phyloP scores from a whole-genome alignment of 2,888 invertebrate species.

The Cataglyphis altisquamis region DNA sequence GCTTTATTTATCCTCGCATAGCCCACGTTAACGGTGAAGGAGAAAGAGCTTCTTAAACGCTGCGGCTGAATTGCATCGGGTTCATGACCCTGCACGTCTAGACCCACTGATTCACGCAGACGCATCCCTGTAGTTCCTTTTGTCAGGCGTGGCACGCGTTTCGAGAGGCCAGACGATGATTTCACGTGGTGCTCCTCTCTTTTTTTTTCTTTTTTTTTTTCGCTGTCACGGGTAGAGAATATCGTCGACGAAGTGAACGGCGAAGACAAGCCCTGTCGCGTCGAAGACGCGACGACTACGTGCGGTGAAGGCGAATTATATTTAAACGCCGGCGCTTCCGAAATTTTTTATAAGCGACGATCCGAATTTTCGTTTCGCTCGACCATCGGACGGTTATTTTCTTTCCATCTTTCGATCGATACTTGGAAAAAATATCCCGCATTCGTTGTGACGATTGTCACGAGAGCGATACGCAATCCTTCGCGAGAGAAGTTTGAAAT shows the following conservation, averaged over 20 bases:
- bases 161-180: slow-evolving; percentile 78
- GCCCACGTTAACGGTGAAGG: slow-evolving; percentile 55
- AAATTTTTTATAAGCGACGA: background rate
- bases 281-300: background rate
- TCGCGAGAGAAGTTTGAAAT: slow-evolving; percentile 28
- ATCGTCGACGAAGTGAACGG: slow-evolving; percentile 66
- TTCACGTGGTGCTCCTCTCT: slow-evolving; percentile 68
- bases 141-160: slow-evolving; percentile 76
- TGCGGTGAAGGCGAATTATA: slow-evolving; percentile 25
- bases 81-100: slow-evolving; percentile 80
- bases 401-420: background rate
- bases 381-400: slow-evolving; percentile 2
- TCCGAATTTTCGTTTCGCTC: background rate
- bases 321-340: slow-evolving; percentile 33
- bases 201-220: background rate
- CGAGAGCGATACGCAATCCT: slow-evolving; percentile 2
- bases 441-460: slow-evolving; percentile 10
- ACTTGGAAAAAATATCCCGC: background rate
- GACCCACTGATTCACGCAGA: slow-evolving; percentile 80
- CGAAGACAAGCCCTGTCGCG: slow-evolving; percentile 37
- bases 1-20: slow-evolving; percentile 48
- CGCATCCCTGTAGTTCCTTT: slow-evolving; percentile 65
- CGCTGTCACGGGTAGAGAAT: slow-evolving; percentile 62
- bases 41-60: slow-evolving; percentile 68
- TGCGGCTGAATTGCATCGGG: slow-evolving; percentile 78